These are phyloP conservation scores for Pseudoatta argentina DNA, from an alignment of 1,140 invertebrate species.

Conservation along the genomic window DNA sequence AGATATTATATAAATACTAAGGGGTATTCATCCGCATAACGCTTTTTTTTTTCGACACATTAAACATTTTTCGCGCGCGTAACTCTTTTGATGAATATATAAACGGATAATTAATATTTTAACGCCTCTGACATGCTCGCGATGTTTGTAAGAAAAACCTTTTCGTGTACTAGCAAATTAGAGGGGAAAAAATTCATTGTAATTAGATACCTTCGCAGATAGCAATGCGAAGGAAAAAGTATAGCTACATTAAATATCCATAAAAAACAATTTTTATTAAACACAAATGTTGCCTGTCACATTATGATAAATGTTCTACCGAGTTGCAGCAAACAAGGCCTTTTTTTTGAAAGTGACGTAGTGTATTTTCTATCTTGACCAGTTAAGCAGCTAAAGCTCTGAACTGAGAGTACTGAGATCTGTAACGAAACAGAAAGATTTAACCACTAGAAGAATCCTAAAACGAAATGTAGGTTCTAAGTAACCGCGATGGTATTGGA, in stretches of 20 bases:
- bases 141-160: not conserved
- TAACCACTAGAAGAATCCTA: slow-evolving; percentile 14
- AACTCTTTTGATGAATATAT: not conserved
- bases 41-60: slow-evolving; percentile 51
- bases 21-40: slow-evolving; percentile 43
- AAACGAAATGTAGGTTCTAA: slow-evolving; percentile 38
- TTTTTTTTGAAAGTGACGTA: not conserved
- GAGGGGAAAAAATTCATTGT: not conserved
- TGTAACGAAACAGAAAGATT: slow-evolving; percentile 7
- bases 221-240: not conserved
- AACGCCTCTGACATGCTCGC: not conserved
- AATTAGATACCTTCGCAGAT: not conserved
- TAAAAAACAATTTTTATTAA: slow-evolving; percentile 5
- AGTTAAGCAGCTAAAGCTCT: slow-evolving; percentile 14
- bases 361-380: not conserved
- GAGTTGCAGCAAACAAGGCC: not conserved
- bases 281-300: not conserved
- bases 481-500: slow-evolving; percentile 1
- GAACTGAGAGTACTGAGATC: not conserved
- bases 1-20: not conserved
- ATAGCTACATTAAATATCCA: no score
- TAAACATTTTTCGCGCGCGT: slow-evolving; percentile 31
- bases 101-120: slow-evolving; percentile 16
- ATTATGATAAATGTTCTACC: not conserved
- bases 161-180: not conserved